Percentiles rank a stretch among this genome's conserved stretches.
phyloP scores from a whole-genome alignment of 2,888 invertebrate genomes.

The Ametastegia equiseti region DNA sequence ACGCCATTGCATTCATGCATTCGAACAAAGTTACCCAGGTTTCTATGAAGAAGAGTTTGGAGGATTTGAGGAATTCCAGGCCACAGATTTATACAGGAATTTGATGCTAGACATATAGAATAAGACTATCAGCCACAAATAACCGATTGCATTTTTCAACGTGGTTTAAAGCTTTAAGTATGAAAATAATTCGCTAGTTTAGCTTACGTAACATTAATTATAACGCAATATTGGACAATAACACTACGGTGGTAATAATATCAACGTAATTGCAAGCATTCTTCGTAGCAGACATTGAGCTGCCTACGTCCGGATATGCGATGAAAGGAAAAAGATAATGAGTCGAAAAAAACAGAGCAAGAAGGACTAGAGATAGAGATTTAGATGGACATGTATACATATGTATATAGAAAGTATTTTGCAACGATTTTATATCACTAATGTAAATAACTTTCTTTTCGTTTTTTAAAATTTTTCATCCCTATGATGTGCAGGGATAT shows the following conservation, averaged over 20 bases:
- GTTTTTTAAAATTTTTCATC: neutral
- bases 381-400: conserved; percentile 12
- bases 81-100: neutral
- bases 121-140: neutral
- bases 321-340: neutral
- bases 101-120: neutral
- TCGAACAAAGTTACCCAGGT: neutral
- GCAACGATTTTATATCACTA: conserved; percentile 28
- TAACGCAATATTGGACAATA: conserved; percentile 31
- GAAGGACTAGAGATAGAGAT: conserved; percentile 3
- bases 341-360: neutral
- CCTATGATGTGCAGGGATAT: neutral
- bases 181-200: conserved; percentile 13
- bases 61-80: neutral
- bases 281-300: neutral
- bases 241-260: conserved; percentile 2
- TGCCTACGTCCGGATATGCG: neutral
- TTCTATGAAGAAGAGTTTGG: neutral
- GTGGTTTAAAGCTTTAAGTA: conserved; percentile 15
- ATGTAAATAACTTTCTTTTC: conserved; percentile 6
- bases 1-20: neutral
- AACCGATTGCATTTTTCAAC: neutral
- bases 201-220: neutral
- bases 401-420: conserved; percentile 25
- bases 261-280: neutral